Percentiles rank a stretch among this genome's conserved stretches.
Evolutionary conservation across 2,797 vertebrate genomes (phyloP).

Genomic region (Cyclopterus lumpus): DNA sequence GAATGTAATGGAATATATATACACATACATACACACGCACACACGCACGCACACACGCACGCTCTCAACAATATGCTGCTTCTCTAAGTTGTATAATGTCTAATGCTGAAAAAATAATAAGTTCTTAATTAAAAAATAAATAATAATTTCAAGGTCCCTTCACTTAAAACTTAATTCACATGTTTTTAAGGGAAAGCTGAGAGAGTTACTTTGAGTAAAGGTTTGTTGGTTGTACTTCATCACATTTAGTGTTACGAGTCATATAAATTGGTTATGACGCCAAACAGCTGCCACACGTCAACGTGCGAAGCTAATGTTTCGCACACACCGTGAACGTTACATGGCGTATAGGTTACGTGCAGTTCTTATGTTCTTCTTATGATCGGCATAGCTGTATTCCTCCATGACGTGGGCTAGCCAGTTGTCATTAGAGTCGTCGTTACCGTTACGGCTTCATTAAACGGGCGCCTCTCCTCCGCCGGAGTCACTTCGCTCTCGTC

Average conservation of each 20-base stretch:
- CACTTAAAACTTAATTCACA: not conserved
- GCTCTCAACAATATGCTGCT: no score
- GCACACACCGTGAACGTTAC: not conserved
- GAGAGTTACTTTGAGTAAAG: not conserved
- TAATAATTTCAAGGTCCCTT: no score
- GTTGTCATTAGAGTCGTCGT: not conserved
- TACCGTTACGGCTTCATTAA: slow-evolving; percentile 37
- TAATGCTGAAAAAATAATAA: not conserved
- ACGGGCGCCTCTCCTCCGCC: not conserved
- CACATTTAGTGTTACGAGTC: not conserved
- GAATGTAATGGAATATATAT: no score
- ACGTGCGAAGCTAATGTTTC: not conserved
- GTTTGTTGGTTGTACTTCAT: not conserved
- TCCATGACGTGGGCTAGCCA: no score
- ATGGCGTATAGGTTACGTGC: no score
- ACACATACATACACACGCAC: no score
- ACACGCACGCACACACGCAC: not conserved
- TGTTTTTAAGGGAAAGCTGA: not conserved
- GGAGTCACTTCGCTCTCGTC: not conserved
- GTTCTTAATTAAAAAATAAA: no score
- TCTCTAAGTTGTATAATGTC: not conserved
- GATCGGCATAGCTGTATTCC: not conserved
- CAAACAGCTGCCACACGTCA: not conserved
- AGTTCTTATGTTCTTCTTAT: not conserved
- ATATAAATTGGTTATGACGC: not conserved